phyloP scores from a whole-genome alignment of 1,140 invertebrate genomes.

The Colletes latitarsis region DNA sequence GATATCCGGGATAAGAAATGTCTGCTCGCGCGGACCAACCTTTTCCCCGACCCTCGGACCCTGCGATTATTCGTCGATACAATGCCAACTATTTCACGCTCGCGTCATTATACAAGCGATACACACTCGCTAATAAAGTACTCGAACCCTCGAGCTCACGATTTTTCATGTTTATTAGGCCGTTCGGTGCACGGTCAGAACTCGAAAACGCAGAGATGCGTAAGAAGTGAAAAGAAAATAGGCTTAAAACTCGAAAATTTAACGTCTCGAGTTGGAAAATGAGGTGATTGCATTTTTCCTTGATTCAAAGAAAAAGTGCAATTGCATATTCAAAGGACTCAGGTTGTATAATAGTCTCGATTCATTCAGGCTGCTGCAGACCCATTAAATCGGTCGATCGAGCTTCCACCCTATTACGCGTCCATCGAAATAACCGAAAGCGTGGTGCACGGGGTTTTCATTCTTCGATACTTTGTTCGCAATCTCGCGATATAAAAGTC shows the following conservation, averaged over 20 bases:
- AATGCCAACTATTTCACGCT: slow-evolving; percentile 17
- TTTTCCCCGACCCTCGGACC: slow-evolving; percentile 53
- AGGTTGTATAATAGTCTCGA: not conserved
- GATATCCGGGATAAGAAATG: slow-evolving; percentile 78
- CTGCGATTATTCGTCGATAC: slow-evolving; percentile 61
- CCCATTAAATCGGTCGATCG: slow-evolving; percentile 10
- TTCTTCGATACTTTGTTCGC: slow-evolving; percentile 14
- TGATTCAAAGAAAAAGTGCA: no score
- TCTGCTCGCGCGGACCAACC: slow-evolving; percentile 52
- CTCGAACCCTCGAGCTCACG: not conserved
- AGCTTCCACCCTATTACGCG: slow-evolving; percentile 15
- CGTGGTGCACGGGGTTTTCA: not conserved
- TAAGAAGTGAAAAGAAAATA: no score
- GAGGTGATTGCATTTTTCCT: no score
- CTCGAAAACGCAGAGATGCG: no score
- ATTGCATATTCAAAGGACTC: no score
- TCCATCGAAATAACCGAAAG: not conserved
- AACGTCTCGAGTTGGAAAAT: no score
- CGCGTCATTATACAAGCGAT: no score
- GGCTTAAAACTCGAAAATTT: no score
- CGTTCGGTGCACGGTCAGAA: no score
- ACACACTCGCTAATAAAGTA: no score
- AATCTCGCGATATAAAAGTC: not conserved
- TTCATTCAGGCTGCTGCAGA: not conserved
- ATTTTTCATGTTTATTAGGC: no score